A percentile compares a stretch with the other conserved stretches of the same genome.
Evolutionary conservation across 2,888 invertebrate species (phyloP).

Genomic region (Synergus umbraculus): DNA sequence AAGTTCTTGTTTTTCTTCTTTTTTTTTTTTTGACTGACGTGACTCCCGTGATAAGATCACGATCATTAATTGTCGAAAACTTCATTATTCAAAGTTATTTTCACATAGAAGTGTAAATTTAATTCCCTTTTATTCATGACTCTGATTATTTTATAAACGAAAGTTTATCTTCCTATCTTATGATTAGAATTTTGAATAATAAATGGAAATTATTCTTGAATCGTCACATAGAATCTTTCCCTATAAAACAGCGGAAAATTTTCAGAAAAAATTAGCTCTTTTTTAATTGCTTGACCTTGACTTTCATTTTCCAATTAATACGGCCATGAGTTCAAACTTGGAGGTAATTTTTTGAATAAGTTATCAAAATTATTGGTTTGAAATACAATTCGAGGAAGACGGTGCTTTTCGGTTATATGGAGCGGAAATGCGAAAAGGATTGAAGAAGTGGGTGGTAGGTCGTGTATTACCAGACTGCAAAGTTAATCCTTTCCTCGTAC

Average conservation of each 20-base stretch:
- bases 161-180: neutral
- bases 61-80: neutral
- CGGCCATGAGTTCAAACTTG: too few relatives aligned
- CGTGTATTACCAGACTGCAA: conserved; percentile 46
- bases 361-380: neutral
- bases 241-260: too few relatives aligned
- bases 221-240: too few relatives aligned
- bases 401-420: conserved; percentile 33
- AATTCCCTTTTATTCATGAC: neutral
- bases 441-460: neutral
- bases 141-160: neutral
- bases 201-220: too few relatives aligned
- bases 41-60: neutral
- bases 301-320: too few relatives aligned
- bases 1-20: neutral
- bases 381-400: neutral
- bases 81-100: neutral
- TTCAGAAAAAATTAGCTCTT: too few relatives aligned
- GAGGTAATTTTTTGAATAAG: too few relatives aligned
- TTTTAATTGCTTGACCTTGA: too few relatives aligned
- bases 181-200: neutral
- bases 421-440: conserved; percentile 32
- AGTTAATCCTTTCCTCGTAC: conserved; percentile 69
- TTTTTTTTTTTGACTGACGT: neutral
- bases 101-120: neutral